A percentile compares a stretch with the other conserved stretches of the same genome.
Conservation (phyloP, 2,113 vertebrate genomes). For the Proterorhinus semilunaris region DNA sequence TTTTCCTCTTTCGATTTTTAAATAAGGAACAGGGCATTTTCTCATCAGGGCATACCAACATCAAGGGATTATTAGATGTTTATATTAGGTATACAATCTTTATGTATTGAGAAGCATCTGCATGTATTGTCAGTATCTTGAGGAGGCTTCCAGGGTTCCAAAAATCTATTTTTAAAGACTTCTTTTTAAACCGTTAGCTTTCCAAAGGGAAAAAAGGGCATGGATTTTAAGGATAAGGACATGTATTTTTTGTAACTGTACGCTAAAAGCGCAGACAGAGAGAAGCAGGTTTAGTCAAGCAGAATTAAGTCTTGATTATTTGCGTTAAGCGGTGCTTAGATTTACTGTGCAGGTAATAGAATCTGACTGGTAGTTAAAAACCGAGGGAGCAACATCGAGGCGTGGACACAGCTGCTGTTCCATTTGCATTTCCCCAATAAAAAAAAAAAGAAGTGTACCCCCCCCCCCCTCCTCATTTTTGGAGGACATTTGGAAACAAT, state of each 20-base stretch:
- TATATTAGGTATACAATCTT: too few species aligned
- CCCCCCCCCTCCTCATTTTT: constrained; percentile 71
- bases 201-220: neutral
- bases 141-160: too few species aligned
- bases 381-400: constrained; percentile 69
- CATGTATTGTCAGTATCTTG: too few species aligned
- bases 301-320: constrained; percentile 73
- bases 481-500: constrained; percentile 93
- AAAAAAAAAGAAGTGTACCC: constrained; percentile 73
- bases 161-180: too few species aligned
- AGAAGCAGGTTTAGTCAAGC: constrained; percentile 66
- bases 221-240: constrained; percentile 30
- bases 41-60: too few species aligned
- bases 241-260: constrained; percentile 50
- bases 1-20: too few species aligned
- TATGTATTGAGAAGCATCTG: too few species aligned
- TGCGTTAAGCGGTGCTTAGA: constrained; percentile 73
- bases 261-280: constrained; percentile 66
- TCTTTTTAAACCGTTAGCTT: too few species aligned
- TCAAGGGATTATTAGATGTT: too few species aligned
- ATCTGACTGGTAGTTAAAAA: constrained; percentile 75
- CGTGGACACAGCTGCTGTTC: constrained; percentile 67
- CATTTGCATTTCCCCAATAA: constrained; percentile 67
- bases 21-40: too few species aligned
- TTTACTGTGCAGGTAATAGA: constrained; percentile 73